Conservation (phyloP, 2,888 invertebrate species). For the Metallyticus violacea region DNA sequence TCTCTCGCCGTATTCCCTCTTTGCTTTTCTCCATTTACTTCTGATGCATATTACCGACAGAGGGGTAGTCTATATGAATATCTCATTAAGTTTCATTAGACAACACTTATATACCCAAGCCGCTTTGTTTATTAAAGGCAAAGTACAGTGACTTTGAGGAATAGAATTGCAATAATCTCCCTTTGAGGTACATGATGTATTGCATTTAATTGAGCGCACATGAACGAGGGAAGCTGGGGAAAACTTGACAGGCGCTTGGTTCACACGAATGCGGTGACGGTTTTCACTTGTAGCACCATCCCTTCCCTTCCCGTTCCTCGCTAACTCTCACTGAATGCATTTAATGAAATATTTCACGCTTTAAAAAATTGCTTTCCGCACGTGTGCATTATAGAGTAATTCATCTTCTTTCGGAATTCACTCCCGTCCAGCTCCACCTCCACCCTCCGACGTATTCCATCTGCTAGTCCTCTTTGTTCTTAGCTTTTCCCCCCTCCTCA, state of each 20-base stretch:
- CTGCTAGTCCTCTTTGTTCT: neutral
- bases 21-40: neutral
- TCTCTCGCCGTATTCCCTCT: neutral
- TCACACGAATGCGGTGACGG: neutral
- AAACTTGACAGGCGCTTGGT: neutral
- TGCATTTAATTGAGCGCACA: neutral
- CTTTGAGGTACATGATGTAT: neutral
- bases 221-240: neutral
- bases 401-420: neutral
- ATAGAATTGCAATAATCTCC: neutral
- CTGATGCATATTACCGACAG: neutral
- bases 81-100: neutral
- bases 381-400: neutral
- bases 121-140: neutral
- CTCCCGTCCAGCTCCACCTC: neutral
- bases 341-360: slow-evolving; percentile 6
- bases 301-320: neutral
- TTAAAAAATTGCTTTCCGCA: slow-evolving; percentile 1
- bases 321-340: neutral
- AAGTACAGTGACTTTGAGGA: neutral
- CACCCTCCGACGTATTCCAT: neutral
- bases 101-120: neutral
- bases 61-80: neutral
- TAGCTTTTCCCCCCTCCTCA: no score
- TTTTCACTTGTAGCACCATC: neutral